These are phyloP conservation scores for Micronisus gabar DNA, from an alignment of 2,113 vertebrate genomes.

Conservation along the genomic window DNA sequence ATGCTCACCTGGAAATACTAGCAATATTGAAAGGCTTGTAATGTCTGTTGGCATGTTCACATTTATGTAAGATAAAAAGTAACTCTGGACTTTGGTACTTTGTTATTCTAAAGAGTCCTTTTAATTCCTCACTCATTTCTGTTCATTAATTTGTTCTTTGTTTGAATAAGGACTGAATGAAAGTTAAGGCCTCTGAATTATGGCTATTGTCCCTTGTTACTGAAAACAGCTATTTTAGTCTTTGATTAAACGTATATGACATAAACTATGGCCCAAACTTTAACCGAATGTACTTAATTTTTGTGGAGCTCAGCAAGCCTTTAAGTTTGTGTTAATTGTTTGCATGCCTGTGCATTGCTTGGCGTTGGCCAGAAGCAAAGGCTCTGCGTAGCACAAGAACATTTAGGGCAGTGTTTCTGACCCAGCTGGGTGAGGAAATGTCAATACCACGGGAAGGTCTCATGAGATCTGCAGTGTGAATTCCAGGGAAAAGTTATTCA, in stretches of 20 bases:
- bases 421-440: neutral
- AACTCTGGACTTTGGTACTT: neutral
- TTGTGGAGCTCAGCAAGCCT: neutral
- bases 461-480: neutral
- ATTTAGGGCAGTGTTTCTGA: neutral
- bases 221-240: neutral
- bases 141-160: neutral
- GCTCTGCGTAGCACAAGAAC: neutral
- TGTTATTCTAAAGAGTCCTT: neutral
- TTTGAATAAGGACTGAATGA: neutral
- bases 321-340: neutral
- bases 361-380: neutral
- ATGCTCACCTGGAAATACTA: neutral
- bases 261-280: neutral
- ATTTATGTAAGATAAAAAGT: neutral
- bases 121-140: neutral
- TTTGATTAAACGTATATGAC: neutral
- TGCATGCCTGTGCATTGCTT: neutral
- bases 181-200: neutral
- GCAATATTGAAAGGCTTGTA: neutral
- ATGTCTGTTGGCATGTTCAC: neutral
- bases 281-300: neutral
- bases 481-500: neutral
- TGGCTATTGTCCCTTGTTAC: neutral
- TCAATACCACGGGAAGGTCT: neutral